phyloP scores from a whole-genome alignment of 2,888 invertebrate genomes.

The Stenoptilia bipunctidactyla region DNA sequence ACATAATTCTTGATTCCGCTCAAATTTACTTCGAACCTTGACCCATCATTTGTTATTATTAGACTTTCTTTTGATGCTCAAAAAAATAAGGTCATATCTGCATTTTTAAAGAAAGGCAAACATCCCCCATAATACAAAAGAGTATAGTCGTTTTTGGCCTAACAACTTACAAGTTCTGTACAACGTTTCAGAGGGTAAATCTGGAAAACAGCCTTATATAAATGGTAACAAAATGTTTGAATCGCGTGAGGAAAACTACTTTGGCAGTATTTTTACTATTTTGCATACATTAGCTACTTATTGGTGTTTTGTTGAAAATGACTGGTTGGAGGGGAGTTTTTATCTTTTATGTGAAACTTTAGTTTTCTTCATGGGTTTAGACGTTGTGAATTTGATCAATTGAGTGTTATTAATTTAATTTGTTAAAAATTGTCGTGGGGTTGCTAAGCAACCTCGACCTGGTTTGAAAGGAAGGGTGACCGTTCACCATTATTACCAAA shows the following conservation, averaged over 20 bases:
- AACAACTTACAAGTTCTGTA: no score
- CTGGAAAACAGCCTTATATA: constrained; percentile 34
- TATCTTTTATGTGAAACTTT: no score
- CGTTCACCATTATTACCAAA: no score
- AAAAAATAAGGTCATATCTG: not conserved
- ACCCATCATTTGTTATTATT: constrained; percentile 56
- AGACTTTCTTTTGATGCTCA: constrained; percentile 23
- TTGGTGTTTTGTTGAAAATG: constrained; percentile 1
- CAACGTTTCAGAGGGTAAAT: no score
- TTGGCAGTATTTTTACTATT: constrained; percentile 53
- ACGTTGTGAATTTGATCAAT: no score
- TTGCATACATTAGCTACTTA: constrained; percentile 52
- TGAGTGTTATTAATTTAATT: no score
- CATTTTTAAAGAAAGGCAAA: constrained; percentile 16
- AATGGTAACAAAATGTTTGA: constrained; percentile 63
- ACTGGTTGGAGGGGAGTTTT: not conserved
- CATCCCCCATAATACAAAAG: constrained; percentile 18
- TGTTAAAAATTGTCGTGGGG: no score
- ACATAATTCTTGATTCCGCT: constrained; percentile 29
- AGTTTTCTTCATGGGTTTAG: no score
- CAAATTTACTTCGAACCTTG: constrained; percentile 32
- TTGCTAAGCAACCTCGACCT: no score
- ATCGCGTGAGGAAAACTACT: constrained; percentile 59
- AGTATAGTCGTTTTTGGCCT: constrained; percentile 16
- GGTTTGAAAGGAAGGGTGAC: no score